A percentile compares a stretch with the other conserved stretches of the same genome.
Evolutionary conservation across 2,797 vertebrate species (phyloP).

Genomic region (Melanotaenia boesemani): DNA sequence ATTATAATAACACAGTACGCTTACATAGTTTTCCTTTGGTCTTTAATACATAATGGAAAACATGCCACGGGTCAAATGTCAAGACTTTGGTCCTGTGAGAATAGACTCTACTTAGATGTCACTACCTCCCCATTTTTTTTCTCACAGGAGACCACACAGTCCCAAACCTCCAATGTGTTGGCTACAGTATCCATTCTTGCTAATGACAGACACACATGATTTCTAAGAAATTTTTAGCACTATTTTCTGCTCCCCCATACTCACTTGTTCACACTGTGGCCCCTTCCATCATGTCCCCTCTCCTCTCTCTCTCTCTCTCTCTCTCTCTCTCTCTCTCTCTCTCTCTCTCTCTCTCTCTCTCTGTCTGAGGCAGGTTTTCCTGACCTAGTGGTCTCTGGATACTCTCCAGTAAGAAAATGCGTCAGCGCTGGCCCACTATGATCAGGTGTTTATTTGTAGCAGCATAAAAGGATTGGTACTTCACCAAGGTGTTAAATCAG

Average conservation of each 20-base stretch:
- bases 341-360: background rate
- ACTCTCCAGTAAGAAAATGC: constrained; percentile 59
- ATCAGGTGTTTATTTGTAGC: constrained; percentile 66
- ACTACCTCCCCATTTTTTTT: constrained; percentile 44
- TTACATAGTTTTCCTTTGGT: constrained; percentile 22
- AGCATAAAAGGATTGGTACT: constrained; percentile 10
- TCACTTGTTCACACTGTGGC: constrained; percentile 47
- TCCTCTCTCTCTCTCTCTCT: no score
- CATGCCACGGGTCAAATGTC: constrained; percentile 56
- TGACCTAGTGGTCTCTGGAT: constrained; percentile 56
- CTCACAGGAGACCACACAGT: constrained; percentile 51
- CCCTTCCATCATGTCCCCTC: background rate
- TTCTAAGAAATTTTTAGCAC: constrained; percentile 65
- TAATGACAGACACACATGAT: constrained; percentile 62
- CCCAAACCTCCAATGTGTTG: constrained; percentile 47
- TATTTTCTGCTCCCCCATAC: constrained; percentile 62
- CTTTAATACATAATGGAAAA: constrained; percentile 44
- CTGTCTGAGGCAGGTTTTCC: constrained; percentile 44
- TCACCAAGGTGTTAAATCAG: constrained; percentile 40
- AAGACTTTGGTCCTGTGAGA: constrained; percentile 44
- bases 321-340: background rate
- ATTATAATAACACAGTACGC: constrained; percentile 24
- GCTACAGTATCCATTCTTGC: constrained; percentile 57
- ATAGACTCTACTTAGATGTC: constrained; percentile 43
- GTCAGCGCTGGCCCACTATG: constrained; percentile 52